A percentile compares a stretch with the other conserved stretches of the same genome.
These are phyloP conservation scores for Hippocampus abdominalis DNA, from an alignment of 2,113 vertebrate species.

Conservation along the genomic window DNA sequence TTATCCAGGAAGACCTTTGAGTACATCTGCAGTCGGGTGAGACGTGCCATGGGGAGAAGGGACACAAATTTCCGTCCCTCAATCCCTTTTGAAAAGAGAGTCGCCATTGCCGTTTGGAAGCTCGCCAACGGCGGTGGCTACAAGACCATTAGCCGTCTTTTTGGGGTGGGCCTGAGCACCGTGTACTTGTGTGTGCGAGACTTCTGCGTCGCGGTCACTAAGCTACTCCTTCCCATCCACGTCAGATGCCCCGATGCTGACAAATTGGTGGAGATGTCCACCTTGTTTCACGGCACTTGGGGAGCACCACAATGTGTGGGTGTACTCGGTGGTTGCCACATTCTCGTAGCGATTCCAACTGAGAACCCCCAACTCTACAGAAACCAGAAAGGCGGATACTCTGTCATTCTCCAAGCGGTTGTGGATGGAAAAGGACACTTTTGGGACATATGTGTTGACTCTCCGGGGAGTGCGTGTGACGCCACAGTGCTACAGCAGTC, in stretches of 20 bases:
- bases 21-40: neutral
- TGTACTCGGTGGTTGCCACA: neutral
- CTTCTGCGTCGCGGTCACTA: neutral
- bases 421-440: slow-evolving; percentile 4
- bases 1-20: neutral
- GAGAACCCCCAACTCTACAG: neutral
- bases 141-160: neutral
- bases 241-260: neutral
- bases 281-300: neutral
- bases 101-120: neutral
- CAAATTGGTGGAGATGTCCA: neutral
- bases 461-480: neutral
- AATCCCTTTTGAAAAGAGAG: neutral
- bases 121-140: neutral
- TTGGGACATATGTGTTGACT: neutral
- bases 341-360: neutral
- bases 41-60: neutral
- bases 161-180: neutral
- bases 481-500: neutral
- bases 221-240: neutral
- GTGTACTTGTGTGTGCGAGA: neutral
- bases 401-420: neutral
- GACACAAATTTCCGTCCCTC: neutral
- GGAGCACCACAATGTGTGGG: neutral
- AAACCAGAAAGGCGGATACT: neutral